phyloP scores from a whole-genome alignment of 2,113 vertebrate species.

The Nibea coibor region DNA sequence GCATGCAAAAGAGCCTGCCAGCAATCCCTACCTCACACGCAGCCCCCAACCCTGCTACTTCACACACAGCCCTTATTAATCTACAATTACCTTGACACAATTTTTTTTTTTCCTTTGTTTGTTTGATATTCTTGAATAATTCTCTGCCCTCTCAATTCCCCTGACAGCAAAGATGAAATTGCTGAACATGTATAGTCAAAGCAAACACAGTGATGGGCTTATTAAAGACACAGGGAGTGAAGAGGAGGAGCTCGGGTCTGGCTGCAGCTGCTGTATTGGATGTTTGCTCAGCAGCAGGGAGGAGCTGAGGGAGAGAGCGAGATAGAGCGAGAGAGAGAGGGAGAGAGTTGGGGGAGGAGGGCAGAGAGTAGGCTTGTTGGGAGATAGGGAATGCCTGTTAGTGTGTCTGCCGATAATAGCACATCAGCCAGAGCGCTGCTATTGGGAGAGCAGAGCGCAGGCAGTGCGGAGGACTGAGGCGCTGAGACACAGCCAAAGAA shows the following conservation, averaged over 20 bases:
- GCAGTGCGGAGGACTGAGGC: conserved; percentile 68
- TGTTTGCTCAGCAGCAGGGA: conserved; percentile 81
- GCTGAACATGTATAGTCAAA: conserved; percentile 87
- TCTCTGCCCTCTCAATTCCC: conserved; percentile 49
- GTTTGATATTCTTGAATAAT: conserved; percentile 40
- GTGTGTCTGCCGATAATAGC: conserved; percentile 88
- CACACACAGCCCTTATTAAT: not conserved
- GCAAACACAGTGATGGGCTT: conserved; percentile 85
- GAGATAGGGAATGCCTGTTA: conserved; percentile 87
- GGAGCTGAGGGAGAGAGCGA: conserved; percentile 64
- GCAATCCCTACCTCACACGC: conserved; percentile 5
- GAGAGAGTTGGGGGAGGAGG: conserved; percentile 72
- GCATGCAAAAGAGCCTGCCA: conserved; percentile 14
- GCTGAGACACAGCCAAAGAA: conserved; percentile 59
- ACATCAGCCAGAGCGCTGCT: conserved; percentile 78
- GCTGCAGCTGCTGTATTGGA: conserved; percentile 78
- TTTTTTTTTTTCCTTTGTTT: conserved; percentile 9
- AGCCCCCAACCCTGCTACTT: not conserved
- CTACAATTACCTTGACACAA: conserved; percentile 23
- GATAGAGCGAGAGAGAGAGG: conserved; percentile 62
- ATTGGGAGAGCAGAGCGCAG: conserved; percentile 70
- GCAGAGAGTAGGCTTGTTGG: conserved; percentile 76
- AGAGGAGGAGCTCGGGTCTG: conserved; percentile 69
- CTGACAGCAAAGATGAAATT: conserved; percentile 55
- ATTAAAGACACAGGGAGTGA: conserved; percentile 84